Evolutionary conservation across 2,888 invertebrate genomes (phyloP), one percentile per base, ranked within the genome.

Genomic region (Morinoia aosen): DNA sequence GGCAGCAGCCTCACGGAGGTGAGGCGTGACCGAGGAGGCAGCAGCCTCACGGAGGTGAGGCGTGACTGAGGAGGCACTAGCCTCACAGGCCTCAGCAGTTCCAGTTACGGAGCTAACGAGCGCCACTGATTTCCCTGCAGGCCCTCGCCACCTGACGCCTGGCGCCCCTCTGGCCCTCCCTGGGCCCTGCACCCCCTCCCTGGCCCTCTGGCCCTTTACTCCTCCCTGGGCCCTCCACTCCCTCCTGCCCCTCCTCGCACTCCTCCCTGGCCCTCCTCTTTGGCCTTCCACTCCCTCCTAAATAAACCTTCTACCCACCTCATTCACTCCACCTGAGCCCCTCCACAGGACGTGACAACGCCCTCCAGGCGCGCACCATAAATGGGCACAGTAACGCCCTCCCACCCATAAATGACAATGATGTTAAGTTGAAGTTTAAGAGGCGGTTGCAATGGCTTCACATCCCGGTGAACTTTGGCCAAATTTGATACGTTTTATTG

Each of bases 121-220:
- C 56, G 91, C 48, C 48, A 14, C 56, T 91, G 91, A 91, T 91
- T 91, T 91, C 91, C 91, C 91, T 91, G 48, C 40, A 56, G 91
- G 56, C 91, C 48, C 16, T 40, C 39, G 91, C 91, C 56, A 91
- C 91, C 91, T 91, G 91, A 91, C 91, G 91, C 91, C 25, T 19
- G 16, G 91, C 40, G 40, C 48, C 56, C 91, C 91, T 39, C 48
- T 19, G 91, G 91, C 39, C 14, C 91, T n/a, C 88, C 12, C n/a
- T 33, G 64, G 16, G 64, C 39, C n/a, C 88, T 39, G 4, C 88
- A 33, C 88, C 4, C 88, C 88, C 33, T 39, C 88, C n/a, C n/a
- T n/a, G n/a, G 91, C 91, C 25, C 58, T 11, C 40, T 11, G 40
- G 11, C 48, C 91, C 91, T n/a, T 10, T 16, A 40, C 40, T 10